phyloP scores from a whole-genome alignment of 2,888 invertebrate species.

The Drosophila pseudotakahashii region DNA sequence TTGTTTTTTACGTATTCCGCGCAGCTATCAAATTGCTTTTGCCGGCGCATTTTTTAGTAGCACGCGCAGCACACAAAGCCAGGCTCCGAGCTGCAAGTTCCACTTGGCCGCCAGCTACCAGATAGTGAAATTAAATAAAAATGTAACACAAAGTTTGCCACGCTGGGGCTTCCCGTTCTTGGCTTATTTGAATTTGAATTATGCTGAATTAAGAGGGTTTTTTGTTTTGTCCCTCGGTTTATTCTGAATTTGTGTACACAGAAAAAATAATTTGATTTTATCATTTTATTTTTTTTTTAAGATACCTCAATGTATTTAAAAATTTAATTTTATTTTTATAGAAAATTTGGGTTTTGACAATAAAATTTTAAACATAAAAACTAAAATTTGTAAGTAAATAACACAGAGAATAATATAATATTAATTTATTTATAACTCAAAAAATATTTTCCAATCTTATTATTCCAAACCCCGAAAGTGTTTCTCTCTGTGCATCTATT shows the following conservation, averaged over 20 bases:
- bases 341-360: too few species aligned
- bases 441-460: neutral
- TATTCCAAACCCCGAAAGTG: neutral
- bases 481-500: constrained; percentile 2
- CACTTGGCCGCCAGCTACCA: constrained; percentile 47
- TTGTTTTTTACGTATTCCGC: constrained; percentile 78
- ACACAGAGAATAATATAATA: too few species aligned
- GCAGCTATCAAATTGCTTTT: constrained; percentile 78
- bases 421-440: too few species aligned
- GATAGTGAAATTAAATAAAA: constrained; percentile 79
- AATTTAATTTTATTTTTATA: too few species aligned
- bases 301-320: too few species aligned
- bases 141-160: constrained; percentile 73
- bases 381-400: too few species aligned
- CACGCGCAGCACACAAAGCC: constrained; percentile 60
- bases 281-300: too few species aligned
- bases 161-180: constrained; percentile 29
- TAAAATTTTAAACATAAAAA: too few species aligned
- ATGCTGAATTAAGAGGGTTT: constrained; percentile 77
- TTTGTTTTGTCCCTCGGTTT: constrained; percentile 30
- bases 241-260: constrained; percentile 26
- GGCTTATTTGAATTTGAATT: constrained; percentile 76
- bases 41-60: constrained; percentile 78
- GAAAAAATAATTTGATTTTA: neutral
- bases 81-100: constrained; percentile 36